A percentile compares a stretch with the other conserved stretches of the same genome.
Evolutionary conservation across 2,888 invertebrate species (phyloP).

Genomic region (Trypoxylon attenuatum): DNA sequence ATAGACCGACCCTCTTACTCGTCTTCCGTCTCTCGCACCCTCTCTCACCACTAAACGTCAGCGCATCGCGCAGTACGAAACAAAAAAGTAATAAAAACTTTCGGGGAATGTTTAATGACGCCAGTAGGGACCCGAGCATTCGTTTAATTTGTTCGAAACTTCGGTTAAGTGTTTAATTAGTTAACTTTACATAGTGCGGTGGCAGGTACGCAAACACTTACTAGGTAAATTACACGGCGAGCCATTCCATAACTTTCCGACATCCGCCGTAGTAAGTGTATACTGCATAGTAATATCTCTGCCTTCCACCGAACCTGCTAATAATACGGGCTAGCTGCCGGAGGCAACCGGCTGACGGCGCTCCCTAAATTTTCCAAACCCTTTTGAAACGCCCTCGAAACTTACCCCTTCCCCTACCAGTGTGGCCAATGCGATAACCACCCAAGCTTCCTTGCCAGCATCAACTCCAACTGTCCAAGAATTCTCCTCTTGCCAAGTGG

Average conservation of each 20-base stretch:
- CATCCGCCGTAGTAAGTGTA: slow-evolving; percentile 50
- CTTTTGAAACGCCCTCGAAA: background rate
- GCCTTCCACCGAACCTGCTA: slow-evolving; percentile 43
- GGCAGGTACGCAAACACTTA: slow-evolving; percentile 66
- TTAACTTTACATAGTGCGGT: slow-evolving; percentile 63
- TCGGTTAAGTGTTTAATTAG: slow-evolving; percentile 68
- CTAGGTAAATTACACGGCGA: slow-evolving; percentile 67
- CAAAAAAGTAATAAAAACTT: slow-evolving; percentile 55
- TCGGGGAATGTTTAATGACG: slow-evolving; percentile 58
- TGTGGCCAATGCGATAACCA: background rate
- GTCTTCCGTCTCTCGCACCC: too few relatives aligned
- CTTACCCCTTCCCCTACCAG: background rate
- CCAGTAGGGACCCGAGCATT: slow-evolving; percentile 52
- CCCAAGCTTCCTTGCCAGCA: background rate
- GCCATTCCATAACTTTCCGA: slow-evolving; percentile 66
- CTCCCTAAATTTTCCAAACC: slow-evolving; percentile 23
- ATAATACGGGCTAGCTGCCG: slow-evolving; percentile 50
- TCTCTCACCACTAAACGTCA: background rate
- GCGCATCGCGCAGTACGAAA: slow-evolving; percentile 12
- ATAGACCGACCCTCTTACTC: too few relatives aligned
- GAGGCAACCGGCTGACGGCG: slow-evolving; percentile 12
- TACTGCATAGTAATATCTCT: slow-evolving; percentile 52
- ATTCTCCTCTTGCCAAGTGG: background rate
- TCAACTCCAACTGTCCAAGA: background rate
- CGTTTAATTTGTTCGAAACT: slow-evolving; percentile 66